A percentile compares a stretch with the other conserved stretches of the same genome.
These are phyloP conservation scores for Megalops atlanticus DNA, from an alignment of 2,113 vertebrate species.

Conservation along the genomic window DNA sequence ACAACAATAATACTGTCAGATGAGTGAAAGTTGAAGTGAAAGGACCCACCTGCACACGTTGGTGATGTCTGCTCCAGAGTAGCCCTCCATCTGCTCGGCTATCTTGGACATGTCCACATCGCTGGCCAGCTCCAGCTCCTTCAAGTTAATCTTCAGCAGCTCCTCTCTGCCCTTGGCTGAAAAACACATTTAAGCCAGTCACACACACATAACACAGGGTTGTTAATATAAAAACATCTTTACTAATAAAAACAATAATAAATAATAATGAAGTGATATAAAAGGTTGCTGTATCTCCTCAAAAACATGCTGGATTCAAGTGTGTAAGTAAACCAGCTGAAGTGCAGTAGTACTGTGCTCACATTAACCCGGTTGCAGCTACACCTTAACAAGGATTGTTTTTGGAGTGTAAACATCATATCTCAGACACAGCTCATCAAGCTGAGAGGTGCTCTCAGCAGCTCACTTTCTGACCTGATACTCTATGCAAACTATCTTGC, in stretches of 20 bases:
- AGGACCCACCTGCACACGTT: constrained; percentile 92
- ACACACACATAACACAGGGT: neutral
- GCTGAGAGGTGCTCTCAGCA: no score
- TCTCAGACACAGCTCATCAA: no score
- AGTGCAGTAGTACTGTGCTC: no score
- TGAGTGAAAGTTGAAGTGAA: neutral
- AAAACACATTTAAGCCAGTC: constrained; percentile 23
- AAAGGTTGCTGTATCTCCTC: no score
- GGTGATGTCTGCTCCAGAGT: constrained; percentile 97
- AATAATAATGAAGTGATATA: no score
- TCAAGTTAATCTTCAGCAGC: constrained; percentile 88
- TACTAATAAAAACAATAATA: neutral
- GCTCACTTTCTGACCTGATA: no score
- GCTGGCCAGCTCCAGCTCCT: constrained; percentile 88
- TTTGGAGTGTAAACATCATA: no score
- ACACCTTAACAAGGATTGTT: no score
- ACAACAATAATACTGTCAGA: neutral
- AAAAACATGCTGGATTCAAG: no score
- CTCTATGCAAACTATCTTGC: no score
- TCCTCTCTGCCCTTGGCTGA: constrained; percentile 90
- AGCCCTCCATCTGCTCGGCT: constrained; percentile 93
- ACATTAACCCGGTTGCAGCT: no score
- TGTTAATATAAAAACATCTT: neutral
- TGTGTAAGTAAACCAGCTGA: no score
- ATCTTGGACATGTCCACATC: constrained; percentile 92